These are phyloP conservation scores for Aleiodes testaceus DNA, from an alignment of 2,888 invertebrate genomes.

Conservation along the genomic window DNA sequence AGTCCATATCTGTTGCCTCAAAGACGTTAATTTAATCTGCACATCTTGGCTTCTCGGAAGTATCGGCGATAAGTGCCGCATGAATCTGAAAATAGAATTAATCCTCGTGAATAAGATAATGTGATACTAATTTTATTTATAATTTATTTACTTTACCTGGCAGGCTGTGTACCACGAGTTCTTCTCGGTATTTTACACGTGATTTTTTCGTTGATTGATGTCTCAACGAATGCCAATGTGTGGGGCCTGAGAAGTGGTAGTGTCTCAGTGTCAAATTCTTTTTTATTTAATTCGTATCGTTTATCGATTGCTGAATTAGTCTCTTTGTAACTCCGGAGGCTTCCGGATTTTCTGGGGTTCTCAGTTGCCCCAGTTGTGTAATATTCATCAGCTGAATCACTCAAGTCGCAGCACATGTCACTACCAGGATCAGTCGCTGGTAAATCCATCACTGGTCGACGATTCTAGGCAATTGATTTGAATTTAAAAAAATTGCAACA, in stretches of 20 bases:
- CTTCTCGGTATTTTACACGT: slow-evolving; percentile 53
- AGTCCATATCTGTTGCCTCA: slow-evolving; percentile 85
- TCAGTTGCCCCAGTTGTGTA: slow-evolving; percentile 48
- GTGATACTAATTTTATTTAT: not conserved
- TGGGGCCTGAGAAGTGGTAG: slow-evolving; percentile 63
- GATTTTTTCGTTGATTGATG: slow-evolving; percentile 49
- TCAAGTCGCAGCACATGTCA: slow-evolving; percentile 74
- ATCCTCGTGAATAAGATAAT: not conserved
- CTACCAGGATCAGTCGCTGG: slow-evolving; percentile 81
- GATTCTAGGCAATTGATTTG: slow-evolving; percentile 59
- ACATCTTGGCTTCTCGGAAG: slow-evolving; percentile 72
- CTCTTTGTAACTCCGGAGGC: slow-evolving; percentile 43
- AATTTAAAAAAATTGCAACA: not conserved
- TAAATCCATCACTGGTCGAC: slow-evolving; percentile 74
- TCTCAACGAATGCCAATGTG: slow-evolving; percentile 63
- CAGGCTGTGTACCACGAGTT: slow-evolving; percentile 57
- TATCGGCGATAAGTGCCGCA: slow-evolving; percentile 62
- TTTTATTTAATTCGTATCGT: slow-evolving; percentile 41
- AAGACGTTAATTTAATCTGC: slow-evolving; percentile 80
- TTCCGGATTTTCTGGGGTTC: slow-evolving; percentile 47
- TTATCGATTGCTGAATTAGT: slow-evolving; percentile 45
- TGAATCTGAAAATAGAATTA: slow-evolving; percentile 52
- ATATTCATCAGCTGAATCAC: slow-evolving; percentile 77
- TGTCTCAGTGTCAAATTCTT: slow-evolving; percentile 46
- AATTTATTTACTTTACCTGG: slow-evolving; percentile 51